These are phyloP conservation scores for Phyllotreta cruciferae DNA, from an alignment of 2,888 invertebrate species.

Conservation along the genomic window DNA sequence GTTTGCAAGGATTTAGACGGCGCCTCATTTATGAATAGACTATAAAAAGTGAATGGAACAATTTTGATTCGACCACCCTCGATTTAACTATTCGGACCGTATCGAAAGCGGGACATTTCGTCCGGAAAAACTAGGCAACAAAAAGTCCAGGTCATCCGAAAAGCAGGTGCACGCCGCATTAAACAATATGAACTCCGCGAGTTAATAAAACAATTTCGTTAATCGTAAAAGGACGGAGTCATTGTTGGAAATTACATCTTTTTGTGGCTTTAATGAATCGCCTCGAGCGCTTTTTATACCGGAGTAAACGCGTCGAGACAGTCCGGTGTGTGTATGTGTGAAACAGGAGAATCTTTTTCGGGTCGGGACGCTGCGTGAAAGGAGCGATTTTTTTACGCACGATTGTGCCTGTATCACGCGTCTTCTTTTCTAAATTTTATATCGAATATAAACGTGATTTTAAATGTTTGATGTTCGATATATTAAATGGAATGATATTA, in stretches of 20 bases:
- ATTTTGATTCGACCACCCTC: too few species aligned
- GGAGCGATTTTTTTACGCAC: constrained; percentile 5
- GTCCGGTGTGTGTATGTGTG: constrained; percentile 7
- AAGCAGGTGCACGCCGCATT: constrained; percentile 31
- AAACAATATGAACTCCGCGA: constrained; percentile 28
- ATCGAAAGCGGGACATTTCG: not conserved
- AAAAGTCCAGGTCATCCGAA: constrained; percentile 36
- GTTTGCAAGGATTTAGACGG: too few species aligned
- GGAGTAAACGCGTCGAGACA: constrained; percentile 5
- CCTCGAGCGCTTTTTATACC: constrained; percentile 13
- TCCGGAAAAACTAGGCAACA: constrained; percentile 35
- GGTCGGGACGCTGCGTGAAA: constrained; percentile 1
- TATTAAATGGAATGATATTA: too few species aligned
- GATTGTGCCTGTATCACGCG: constrained; percentile 7
- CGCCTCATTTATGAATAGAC: too few species aligned
- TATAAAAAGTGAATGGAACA: too few species aligned
- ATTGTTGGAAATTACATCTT: constrained; percentile 43
- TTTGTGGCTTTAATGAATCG: constrained; percentile 35
- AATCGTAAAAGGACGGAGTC: constrained; percentile 39
- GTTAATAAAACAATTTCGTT: constrained; percentile 41
- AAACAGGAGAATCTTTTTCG: not conserved
- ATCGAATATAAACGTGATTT: too few species aligned
- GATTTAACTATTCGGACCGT: too few species aligned
- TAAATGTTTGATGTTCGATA: too few species aligned
- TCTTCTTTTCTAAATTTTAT: too few species aligned